phyloP scores from a whole-genome alignment of 2,797 vertebrate genomes.

The Pampus argenteus region DNA sequence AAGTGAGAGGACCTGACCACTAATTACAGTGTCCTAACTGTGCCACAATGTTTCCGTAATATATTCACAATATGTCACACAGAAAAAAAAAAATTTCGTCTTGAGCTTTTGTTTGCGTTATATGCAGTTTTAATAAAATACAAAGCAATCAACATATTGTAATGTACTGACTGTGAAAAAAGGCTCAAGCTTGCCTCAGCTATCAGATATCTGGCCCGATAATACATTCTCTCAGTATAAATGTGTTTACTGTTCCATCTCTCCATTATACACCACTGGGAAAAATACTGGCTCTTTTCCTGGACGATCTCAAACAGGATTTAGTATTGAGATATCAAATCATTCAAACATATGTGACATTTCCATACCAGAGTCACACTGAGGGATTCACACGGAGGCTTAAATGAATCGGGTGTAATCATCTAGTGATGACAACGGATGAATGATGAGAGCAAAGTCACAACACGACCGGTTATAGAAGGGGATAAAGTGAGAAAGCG shows the following conservation, averaged over 20 bases:
- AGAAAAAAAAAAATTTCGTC: background rate
- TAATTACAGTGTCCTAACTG: background rate
- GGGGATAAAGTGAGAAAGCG: background rate
- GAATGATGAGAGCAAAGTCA: slow-evolving; percentile 12
- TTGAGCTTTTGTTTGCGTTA: background rate
- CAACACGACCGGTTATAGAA: slow-evolving; percentile 12
- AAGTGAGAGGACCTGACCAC: background rate
- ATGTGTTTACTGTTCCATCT: slow-evolving; percentile 35
- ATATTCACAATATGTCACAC: background rate
- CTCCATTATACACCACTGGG: slow-evolving; percentile 16
- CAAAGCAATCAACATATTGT: background rate
- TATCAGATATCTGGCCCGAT: background rate
- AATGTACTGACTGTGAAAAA: background rate
- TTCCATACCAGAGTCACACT: slow-evolving; percentile 32
- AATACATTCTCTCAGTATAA: slow-evolving; percentile 4
- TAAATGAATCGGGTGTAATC: slow-evolving; percentile 26
- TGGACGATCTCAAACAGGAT: slow-evolving; percentile 31
- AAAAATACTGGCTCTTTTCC: slow-evolving; percentile 16
- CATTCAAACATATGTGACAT: slow-evolving; percentile 32
- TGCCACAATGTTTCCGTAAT: background rate
- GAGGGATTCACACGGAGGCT: slow-evolving; percentile 37
- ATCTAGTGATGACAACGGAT: slow-evolving; percentile 2
- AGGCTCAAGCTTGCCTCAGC: background rate
- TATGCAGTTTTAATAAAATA: too few species aligned
- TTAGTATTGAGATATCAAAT: slow-evolving; percentile 20